phyloP scores from a whole-genome alignment of 1,140 invertebrate genomes.

The Mizuhopecten yessoensis region DNA sequence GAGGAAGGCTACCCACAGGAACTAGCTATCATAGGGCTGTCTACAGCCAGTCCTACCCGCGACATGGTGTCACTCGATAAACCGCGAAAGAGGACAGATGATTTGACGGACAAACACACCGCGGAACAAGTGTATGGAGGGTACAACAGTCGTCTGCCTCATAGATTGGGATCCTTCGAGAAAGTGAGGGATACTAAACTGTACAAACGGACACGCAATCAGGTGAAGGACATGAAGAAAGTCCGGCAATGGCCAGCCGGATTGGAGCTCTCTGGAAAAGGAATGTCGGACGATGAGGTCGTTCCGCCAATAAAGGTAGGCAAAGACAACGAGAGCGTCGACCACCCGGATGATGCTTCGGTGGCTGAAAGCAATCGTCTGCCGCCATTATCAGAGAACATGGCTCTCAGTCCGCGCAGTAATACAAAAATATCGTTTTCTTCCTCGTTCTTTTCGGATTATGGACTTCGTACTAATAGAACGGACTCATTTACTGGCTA shows the following conservation, averaged over 20 bases:
- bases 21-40: slow-evolving; percentile 5
- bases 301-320: background rate
- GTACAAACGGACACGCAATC: slow-evolving; percentile 53
- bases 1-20: background rate
- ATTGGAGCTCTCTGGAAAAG: slow-evolving; percentile 53
- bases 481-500: slow-evolving; percentile 58
- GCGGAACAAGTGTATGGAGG: background rate
- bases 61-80: background rate
- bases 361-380: slow-evolving; percentile 32
- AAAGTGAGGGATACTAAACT: slow-evolving; percentile 51
- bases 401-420: background rate
- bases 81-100: background rate
- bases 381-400: slow-evolving; percentile 52
- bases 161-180: slow-evolving; percentile 26
- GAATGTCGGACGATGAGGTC: slow-evolving; percentile 43
- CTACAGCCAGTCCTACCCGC: background rate
- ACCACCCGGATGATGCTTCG: background rate
- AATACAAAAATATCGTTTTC: slow-evolving; percentile 44
- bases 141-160: background rate
- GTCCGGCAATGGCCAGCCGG: slow-evolving; percentile 48
- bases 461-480: slow-evolving; percentile 52
- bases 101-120: slow-evolving; percentile 17
- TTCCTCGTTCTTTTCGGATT: slow-evolving; percentile 57
- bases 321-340: background rate
- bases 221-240: slow-evolving; percentile 30